Base-by-base conservation (phyloP, 1,140 invertebrate genomes). In the Sweltsa coloradensis region DNA sequence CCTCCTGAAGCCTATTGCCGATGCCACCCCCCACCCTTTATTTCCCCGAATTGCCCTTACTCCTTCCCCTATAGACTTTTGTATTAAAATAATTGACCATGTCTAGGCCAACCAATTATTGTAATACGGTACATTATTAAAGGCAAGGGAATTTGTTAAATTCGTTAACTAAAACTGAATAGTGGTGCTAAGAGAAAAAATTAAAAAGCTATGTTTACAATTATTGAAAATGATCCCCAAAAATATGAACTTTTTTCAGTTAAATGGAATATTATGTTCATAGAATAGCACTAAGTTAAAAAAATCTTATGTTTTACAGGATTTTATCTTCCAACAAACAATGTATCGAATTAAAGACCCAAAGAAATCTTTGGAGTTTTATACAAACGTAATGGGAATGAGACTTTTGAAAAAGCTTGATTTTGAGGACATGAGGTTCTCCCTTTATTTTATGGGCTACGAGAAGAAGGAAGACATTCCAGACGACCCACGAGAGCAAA, bases 291-390 rank as follows among this genome's bases (percentile, higher is more conserved):
- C 16, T 50, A 50, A 51, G 9, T 48, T 47, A 40, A 34, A 27
- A 11, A 27, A 43, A 31, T 47, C 47, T 51, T 47, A 51, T 45
- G 43, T 46, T 55, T 73, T 67, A 25, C 64, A 88, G 81, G 85
- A 89, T 42, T 95, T 88, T 60, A 75, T 95, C 47, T 86, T 96
- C 62, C 91, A 95, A 71, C 91, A 96, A 75, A 95, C 91, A 6
- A 97, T 96, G 92, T 88, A 86, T 58, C 75, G 91, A 45, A 90
- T 96, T 40, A 95, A 94, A 63, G 90, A 96, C 63, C 89, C 91
- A 1, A 75, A 76, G 56, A 78, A 75, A 50, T 89, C 87, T 0
- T 61, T 97, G 26, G 83, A 89, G 23, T 97, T 96, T 62, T 97
- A 97, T 63, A 86, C 87, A 0, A 75, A 81, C 51, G 82, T 95